Evolutionary conservation across 1,140 invertebrate species (phyloP).

Genomic region (Formica selysi): DNA sequence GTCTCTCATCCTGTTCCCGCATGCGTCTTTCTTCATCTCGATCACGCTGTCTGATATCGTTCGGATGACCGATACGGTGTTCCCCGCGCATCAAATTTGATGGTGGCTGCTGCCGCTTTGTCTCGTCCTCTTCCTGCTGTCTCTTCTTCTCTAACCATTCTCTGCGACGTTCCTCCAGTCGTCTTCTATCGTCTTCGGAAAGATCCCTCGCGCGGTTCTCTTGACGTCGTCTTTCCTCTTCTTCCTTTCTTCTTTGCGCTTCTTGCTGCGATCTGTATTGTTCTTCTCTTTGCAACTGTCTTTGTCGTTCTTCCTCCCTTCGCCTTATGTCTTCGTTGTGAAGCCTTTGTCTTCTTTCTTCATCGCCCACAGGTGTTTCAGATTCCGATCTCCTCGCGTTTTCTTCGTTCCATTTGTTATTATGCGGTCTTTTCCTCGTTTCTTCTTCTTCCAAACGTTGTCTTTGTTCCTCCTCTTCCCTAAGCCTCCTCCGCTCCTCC

Average conservation of each 20-base stretch:
- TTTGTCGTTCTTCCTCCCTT: conserved; percentile 4
- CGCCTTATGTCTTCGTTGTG: conserved; percentile 10
- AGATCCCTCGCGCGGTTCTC: conserved; percentile 10
- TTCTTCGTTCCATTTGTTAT: not conserved
- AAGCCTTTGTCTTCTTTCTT: not conserved
- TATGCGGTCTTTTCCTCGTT: not conserved
- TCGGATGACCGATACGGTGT: not conserved
- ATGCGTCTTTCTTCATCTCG: conserved; percentile 29
- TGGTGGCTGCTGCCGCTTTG: conserved; percentile 26
- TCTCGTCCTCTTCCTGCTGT: conserved; percentile 39
- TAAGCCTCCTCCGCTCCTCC: conserved; percentile 14
- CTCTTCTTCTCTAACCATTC: conserved; percentile 49
- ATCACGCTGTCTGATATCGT: not conserved
- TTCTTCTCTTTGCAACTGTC: conserved; percentile 23
- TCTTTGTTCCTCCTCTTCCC: conserved; percentile 39
- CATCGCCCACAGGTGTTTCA: not conserved
- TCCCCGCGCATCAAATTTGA: conserved; percentile 18
- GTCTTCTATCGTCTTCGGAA: conserved; percentile 32
- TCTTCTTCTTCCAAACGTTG: conserved; percentile 35
- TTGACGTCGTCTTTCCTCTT: conserved; percentile 16
- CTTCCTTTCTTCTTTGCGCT: not conserved
- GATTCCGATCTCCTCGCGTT: not conserved
- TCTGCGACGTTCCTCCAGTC: conserved; percentile 47
- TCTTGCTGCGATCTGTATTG: conserved; percentile 22
- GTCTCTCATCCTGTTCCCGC: conserved; percentile 45